Base-by-base conservation (phyloP, 30 jellyfish, hydroid and myxozoan genomes). In the Phacellophora camtschatica region DNA sequence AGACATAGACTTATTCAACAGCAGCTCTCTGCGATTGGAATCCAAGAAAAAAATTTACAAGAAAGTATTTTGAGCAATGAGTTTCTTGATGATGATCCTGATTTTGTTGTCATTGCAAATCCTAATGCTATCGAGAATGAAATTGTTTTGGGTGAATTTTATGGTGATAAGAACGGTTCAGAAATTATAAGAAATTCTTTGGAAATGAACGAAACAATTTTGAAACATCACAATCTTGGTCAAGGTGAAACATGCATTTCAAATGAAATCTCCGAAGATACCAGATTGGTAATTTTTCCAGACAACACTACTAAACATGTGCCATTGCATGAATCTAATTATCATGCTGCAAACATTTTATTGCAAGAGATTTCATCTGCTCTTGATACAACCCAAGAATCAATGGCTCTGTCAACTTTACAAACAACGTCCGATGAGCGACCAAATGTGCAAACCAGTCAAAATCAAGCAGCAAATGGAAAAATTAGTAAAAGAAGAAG, bases 1-100 rank as follows among this genome's bases (percentile, higher is more conserved):
- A 68, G 97, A 23, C 97, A 90, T 69, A 75, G 90, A 4, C 83
- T 90, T 9, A 90, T 90, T 41, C 97, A 78, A 54, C 97, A 90
- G 55, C 96, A 90, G 35, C 53, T 90, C 6, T 27, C 82, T 34
- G 93, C 77, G 2, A 76, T 76, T 56, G 88, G 88, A n/a, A 37
- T 32, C 2, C 76, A 58, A 3, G 88, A 76, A 20, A 37, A 37
- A 28, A 28, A 39, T 66, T 29, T 76, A 9, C 16, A 76, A 76
- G 70, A 43, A 42, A 61, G 66, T 19, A 36, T 62, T 28, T 46
- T 27, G 22, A 45, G 64, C 16, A 45, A 25, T 34, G 25, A 12
- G 10, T 19, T 33, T 36, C 19, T 34, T 57, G 88, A 58, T 55
- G 88, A 76, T 23, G 43, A 22, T 39, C 23, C 69, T 0, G 80